phyloP scores from a whole-genome alignment of 2,888 invertebrate genomes.

The Rosalia funebris region DNA sequence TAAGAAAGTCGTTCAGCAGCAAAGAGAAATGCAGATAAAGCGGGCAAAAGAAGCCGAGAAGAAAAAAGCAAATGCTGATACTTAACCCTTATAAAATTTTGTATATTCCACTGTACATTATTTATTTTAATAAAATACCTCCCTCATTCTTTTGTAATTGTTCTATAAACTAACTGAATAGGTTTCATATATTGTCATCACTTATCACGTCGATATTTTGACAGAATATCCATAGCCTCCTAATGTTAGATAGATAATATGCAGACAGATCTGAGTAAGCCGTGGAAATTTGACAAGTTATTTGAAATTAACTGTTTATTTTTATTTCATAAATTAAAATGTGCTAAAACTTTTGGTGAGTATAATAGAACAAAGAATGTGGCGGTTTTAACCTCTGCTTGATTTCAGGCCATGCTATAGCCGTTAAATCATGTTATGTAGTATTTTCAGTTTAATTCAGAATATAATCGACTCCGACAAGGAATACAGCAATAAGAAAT shows the following conservation, averaged over 20 bases:
- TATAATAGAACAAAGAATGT: not conserved
- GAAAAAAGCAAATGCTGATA: constrained; percentile 34
- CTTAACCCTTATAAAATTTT: too few relatives aligned
- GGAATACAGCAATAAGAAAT: constrained; percentile 48
- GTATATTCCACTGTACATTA: too few relatives aligned
- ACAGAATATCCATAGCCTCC: too few relatives aligned
- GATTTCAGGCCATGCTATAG: constrained; percentile 34
- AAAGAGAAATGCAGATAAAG: constrained; percentile 60
- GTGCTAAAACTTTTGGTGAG: constrained; percentile 32
- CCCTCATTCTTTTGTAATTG: too few relatives aligned
- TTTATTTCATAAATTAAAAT: constrained; percentile 27
- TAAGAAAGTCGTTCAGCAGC: constrained; percentile 58
- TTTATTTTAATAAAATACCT: too few relatives aligned
- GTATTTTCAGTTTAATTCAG: constrained; percentile 51
- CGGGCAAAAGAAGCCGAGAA: constrained; percentile 59
- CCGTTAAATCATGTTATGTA: constrained; percentile 48
- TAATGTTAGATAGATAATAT: too few relatives aligned
- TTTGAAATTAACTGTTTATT: constrained; percentile 20
- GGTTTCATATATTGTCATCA: too few relatives aligned
- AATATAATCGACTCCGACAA: constrained; percentile 48
- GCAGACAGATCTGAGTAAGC: too few relatives aligned
- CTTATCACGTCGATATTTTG: too few relatives aligned
- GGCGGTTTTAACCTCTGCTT: not conserved
- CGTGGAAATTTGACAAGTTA: constrained; percentile 13
- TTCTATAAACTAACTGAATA: too few relatives aligned